Conservation (phyloP, 2,113 vertebrate species). For the Podarcis muralis region DNA sequence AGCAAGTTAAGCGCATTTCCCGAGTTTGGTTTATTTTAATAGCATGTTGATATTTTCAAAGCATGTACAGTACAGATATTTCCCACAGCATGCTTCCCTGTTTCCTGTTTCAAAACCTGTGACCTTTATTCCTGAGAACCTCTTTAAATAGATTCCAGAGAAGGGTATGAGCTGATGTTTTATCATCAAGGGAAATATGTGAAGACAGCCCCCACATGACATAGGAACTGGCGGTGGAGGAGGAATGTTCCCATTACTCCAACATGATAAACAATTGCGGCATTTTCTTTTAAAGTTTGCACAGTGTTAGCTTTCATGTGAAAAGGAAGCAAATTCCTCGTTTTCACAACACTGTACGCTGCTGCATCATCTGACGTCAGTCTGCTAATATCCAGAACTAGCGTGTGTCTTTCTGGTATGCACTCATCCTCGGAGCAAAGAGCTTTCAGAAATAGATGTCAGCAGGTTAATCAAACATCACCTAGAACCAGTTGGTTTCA, state of each 20-base stretch:
- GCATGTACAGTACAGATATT: slow-evolving; percentile 50
- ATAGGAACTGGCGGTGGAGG: background rate
- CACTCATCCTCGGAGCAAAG: background rate
- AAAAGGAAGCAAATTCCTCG: slow-evolving; percentile 12
- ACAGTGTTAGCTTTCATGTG: background rate
- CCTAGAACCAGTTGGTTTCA: background rate
- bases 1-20: background rate
- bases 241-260: slow-evolving; percentile 24
- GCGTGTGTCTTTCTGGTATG: background rate
- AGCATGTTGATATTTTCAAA: slow-evolving; percentile 34
- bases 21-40: slow-evolving; percentile 5
- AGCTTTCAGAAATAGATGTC: background rate
- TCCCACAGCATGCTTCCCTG: slow-evolving; percentile 55
- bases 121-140: slow-evolving; percentile 47
- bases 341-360: background rate
- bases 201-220: slow-evolving; percentile 1
- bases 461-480: background rate
- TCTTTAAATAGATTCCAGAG: slow-evolving; percentile 54
- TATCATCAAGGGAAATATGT: slow-evolving; percentile 40
- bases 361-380: background rate
- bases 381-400: background rate
- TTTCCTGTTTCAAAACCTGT: slow-evolving; percentile 61
- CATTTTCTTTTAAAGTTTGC: slow-evolving; percentile 27
- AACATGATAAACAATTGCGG: background rate
- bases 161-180: slow-evolving; percentile 25